Evolutionary conservation across 1,140 invertebrate genomes (phyloP).

Genomic region (Drosophila navojoa): DNA sequence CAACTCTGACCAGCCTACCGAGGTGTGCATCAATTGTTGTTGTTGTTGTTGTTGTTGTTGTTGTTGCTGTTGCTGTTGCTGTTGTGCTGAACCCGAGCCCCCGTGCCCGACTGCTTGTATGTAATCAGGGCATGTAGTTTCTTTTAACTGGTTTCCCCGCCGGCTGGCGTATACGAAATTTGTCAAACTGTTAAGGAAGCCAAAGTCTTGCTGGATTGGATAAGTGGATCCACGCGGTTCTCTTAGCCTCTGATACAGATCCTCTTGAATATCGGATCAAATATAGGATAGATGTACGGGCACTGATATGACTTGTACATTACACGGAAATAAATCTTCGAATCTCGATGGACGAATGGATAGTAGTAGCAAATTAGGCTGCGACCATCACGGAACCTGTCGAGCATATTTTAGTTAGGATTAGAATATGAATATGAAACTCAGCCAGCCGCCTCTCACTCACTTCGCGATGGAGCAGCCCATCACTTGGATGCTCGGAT

Average conservation of each 20-base stretch:
- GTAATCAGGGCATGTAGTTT: constrained; percentile 24
- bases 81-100: neutral
- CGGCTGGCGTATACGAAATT: constrained; percentile 4
- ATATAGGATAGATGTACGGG: constrained; percentile 23
- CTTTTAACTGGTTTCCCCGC: neutral
- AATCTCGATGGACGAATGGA: neutral
- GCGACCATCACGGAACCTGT: neutral
- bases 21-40: constrained; percentile 14
- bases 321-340: neutral
- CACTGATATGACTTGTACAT: constrained; percentile 23
- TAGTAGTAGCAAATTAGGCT: constrained; percentile 42
- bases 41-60: too few species aligned
- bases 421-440: too few species aligned
- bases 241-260: constrained; percentile 29
- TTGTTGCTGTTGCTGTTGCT: constrained; percentile 1
- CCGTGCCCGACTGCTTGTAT: neutral
- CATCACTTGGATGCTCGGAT: constrained; percentile 4
- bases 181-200: constrained; percentile 8
- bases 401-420: too few species aligned
- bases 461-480: constrained; percentile 44
- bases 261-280: constrained; percentile 7
- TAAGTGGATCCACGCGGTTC: neutral
- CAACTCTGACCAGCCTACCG: constrained; percentile 23
- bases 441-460: neutral
- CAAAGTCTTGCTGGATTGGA: neutral